Percentiles rank a stretch among this genome's conserved stretches.
phyloP scores from a whole-genome alignment of 2,797 vertebrate genomes.

The Sarcophilus harrisii region DNA sequence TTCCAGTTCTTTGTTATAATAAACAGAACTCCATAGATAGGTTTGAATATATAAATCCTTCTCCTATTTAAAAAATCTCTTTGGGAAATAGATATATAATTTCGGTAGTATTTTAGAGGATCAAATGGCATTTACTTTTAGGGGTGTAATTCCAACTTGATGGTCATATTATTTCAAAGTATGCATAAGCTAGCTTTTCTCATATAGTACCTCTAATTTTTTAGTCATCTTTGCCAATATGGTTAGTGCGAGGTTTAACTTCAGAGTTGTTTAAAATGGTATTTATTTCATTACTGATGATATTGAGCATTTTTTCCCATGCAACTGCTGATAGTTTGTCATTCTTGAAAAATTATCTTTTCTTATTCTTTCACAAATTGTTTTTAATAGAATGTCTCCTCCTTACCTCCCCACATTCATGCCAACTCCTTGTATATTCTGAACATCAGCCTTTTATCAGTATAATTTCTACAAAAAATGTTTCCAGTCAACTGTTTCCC shows the following conservation, averaged over 20 bases:
- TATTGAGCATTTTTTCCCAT: not conserved
- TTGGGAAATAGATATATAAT: no score
- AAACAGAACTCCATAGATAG: not conserved
- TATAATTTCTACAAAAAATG: not conserved
- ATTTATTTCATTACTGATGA: not conserved
- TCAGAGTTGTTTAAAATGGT: no score
- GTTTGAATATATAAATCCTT: not conserved
- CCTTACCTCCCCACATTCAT: not conserved
- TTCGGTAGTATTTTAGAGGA: not conserved
- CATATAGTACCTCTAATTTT: not conserved
- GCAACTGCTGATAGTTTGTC: not conserved
- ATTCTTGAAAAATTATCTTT: not conserved
- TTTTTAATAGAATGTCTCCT: not conserved
- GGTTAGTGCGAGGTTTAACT: not conserved
- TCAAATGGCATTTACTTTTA: not conserved
- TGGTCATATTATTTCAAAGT: not conserved
- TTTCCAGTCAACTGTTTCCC: not conserved
- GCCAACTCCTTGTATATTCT: not conserved
- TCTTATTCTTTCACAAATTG: not conserved
- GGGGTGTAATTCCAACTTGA: not conserved
- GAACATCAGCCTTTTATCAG: not conserved
- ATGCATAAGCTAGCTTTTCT: not conserved
- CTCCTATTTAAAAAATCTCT: not conserved
- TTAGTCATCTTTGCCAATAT: not conserved
- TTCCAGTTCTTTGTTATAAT: not conserved